phyloP scores from a whole-genome alignment of 2,113 vertebrate genomes.

The Lamprotornis superbus region DNA sequence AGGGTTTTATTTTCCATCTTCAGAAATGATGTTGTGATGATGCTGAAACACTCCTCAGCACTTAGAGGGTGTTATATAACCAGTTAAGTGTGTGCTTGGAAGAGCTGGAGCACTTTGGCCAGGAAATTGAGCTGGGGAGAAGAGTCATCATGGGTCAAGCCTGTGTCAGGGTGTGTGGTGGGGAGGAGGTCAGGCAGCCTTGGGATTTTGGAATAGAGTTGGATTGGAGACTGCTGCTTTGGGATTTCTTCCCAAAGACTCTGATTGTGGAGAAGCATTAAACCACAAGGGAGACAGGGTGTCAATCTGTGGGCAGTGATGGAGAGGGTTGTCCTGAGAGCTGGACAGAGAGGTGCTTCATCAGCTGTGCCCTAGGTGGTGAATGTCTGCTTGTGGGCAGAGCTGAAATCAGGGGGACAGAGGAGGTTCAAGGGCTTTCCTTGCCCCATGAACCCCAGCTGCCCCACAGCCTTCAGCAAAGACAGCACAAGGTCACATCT shows the following conservation, averaged over 20 bases:
- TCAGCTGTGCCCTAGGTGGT: neutral
- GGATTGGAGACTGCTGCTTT: neutral
- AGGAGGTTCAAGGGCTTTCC: neutral
- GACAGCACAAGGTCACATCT: neutral
- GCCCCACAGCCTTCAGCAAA: neutral
- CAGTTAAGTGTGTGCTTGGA: neutral
- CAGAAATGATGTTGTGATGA: neutral
- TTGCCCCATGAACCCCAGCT: neutral
- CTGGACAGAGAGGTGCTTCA: neutral
- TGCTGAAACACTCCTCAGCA: neutral
- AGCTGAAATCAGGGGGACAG: neutral
- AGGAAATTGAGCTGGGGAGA: neutral
- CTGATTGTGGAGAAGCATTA: neutral
- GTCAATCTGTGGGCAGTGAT: neutral
- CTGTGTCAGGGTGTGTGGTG: neutral
- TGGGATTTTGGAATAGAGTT: neutral
- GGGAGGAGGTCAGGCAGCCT: neutral
- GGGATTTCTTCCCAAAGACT: neutral
- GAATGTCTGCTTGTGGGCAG: neutral
- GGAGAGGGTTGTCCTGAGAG: neutral
- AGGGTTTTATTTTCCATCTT: neutral
- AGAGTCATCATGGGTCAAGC: neutral
- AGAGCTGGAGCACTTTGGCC: neutral
- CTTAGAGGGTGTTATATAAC: slow-evolving; percentile 2
- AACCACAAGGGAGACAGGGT: neutral